Base-by-base conservation (phyloP, 2,797 vertebrate genomes). In the Fundulus diaphanus region DNA sequence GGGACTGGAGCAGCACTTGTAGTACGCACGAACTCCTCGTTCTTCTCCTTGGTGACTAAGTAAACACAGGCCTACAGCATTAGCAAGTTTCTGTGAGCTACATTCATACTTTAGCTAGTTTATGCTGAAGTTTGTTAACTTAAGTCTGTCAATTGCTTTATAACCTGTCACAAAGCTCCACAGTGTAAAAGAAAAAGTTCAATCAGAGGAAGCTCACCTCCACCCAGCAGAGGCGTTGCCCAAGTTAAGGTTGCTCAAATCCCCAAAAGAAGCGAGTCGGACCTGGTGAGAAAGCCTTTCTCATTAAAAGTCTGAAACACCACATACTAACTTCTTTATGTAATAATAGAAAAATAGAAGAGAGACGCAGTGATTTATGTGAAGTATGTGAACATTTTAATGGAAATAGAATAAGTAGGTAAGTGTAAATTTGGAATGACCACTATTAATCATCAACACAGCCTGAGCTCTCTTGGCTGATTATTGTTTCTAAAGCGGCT, bases 1-100 rank as follows among this genome's bases (percentile, higher is more conserved):
- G 7, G 95, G 92, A 74, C 93, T 96, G 72, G 96, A 95, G 78
- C 96, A 97, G 40, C 95, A 88, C 89, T 96, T 98, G 89, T 98
- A 96, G 93, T 96, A 99, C n/a, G 96, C 91, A 49, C 95, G 95
- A 82, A 98, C 91, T 7, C 96, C 95, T 83, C 95, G 94, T 78
- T 98, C 97, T 76, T 95, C 94, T 52, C 97, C 96, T 71, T 97
- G 97, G 18, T 97, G 96, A 18, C 98, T 99, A 70, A 57, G 79
- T 2, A 51, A 68, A 83, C 31, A 73, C 8, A 85, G 11, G 68
- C 15, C 49, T 12, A 46, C 65, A 46, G 51, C 11, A 33, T 80
- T 9, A 76, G 46, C 16, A 70, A 6, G 65, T 44, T 29, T 67
- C 2, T 18, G 63, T 42, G 8, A 27, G 24, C 35, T 40, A 8